Conservation (phyloP, 2,888 invertebrate genomes). For the Xestia sexstrigata region DNA sequence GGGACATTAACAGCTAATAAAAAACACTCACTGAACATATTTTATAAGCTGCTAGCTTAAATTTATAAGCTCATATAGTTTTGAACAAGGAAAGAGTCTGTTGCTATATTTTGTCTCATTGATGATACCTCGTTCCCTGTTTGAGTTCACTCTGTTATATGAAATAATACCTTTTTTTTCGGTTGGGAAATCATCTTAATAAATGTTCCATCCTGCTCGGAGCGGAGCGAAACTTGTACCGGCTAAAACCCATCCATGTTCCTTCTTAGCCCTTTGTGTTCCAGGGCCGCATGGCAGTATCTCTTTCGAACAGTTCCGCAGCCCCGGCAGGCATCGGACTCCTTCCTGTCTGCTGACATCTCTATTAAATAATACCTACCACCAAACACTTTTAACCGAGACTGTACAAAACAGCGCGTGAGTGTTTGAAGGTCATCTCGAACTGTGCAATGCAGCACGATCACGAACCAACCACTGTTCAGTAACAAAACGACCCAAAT, state of each 20-base stretch:
- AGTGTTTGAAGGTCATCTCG: conserved; percentile 83
- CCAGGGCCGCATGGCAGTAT: no score
- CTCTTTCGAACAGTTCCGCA: no score
- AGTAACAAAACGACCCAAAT: conserved; percentile 65
- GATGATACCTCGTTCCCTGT: background rate
- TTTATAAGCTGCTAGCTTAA: background rate
- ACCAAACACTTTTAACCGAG: conserved; percentile 61
- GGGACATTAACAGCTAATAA: no score
- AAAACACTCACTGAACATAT: background rate
- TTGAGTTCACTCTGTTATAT: background rate
- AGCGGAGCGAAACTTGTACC: no score
- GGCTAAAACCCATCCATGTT: no score
- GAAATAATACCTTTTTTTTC: background rate
- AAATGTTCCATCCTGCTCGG: no score
- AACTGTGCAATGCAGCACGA: conserved; percentile 87
- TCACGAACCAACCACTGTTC: conserved; percentile 76
- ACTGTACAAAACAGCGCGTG: conserved; percentile 80
- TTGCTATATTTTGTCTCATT: background rate
- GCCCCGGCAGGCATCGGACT: no score
- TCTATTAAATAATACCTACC: background rate
- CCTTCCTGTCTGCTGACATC: no score
- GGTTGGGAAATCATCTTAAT: no score
- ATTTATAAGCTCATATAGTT: background rate
- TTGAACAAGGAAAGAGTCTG: background rate
- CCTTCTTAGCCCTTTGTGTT: no score